phyloP scores from a whole-genome alignment of 2,888 invertebrate genomes.

The Callinectes sapidus region DNA sequence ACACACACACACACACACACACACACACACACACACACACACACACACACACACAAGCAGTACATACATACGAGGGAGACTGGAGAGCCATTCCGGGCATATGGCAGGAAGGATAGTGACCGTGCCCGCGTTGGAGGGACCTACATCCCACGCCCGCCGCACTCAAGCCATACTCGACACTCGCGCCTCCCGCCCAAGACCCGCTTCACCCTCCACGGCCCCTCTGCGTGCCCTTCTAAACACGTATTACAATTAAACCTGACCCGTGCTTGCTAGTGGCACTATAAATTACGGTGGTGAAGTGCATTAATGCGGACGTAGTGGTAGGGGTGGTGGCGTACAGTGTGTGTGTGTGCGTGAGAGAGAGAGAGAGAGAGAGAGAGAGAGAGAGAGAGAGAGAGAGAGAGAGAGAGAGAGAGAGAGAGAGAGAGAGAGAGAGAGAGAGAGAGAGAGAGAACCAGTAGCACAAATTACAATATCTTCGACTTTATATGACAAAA shows the following conservation, averaged over 20 bases:
- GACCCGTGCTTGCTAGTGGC: slow-evolving; percentile 57
- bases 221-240: slow-evolving; percentile 48
- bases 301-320: slow-evolving; percentile 58
- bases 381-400: no score
- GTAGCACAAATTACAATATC: background rate
- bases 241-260: slow-evolving; percentile 61
- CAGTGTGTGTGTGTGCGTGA: background rate
- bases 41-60: background rate
- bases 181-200: slow-evolving; percentile 14
- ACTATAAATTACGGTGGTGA: slow-evolving; percentile 47
- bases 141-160: background rate
- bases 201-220: background rate
- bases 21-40: slow-evolving; percentile 26
- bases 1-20: slow-evolving; percentile 30
- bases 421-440: no score
- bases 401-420: no score
- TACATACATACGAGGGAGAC: slow-evolving; percentile 26
- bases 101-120: slow-evolving; percentile 45
- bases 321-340: slow-evolving; percentile 30
- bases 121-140: background rate
- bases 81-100: slow-evolving; percentile 46
- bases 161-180: slow-evolving; percentile 40
- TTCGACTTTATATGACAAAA: no score
- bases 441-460: no score
- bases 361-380: no score